These are phyloP conservation scores for Belgica antarctica DNA, from an alignment of 2,888 invertebrate species.

Conservation along the genomic window DNA sequence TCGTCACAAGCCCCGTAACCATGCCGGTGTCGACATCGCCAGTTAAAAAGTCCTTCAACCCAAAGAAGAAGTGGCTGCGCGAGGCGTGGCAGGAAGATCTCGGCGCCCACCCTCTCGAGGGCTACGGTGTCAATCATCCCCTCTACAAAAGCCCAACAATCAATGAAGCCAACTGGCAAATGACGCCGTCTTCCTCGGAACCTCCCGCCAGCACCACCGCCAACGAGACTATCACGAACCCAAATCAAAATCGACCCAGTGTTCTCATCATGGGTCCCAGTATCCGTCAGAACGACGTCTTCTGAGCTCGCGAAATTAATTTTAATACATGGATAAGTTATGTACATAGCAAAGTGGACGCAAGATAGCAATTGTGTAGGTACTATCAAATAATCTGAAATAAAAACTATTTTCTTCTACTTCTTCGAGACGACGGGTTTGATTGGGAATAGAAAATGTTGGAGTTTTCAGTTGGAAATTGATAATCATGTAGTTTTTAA, in stretches of 20 bases:
- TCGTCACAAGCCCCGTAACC: background rate
- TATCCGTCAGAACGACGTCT: no score
- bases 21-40: slow-evolving; percentile 21
- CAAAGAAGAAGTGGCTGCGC: slow-evolving; percentile 63
- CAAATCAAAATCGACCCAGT: slow-evolving; percentile 46
- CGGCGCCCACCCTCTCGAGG: slow-evolving; percentile 47
- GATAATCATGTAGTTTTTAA: no score
- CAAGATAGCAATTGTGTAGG: slow-evolving; percentile 3
- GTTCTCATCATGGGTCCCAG: slow-evolving; percentile 46
- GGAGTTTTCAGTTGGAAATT: no score
- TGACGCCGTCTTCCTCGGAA: background rate
- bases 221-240: slow-evolving; percentile 29
- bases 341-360: no score
- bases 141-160: slow-evolving; percentile 10
- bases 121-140: slow-evolving; percentile 26
- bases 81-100: slow-evolving; percentile 57
- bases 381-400: slow-evolving; percentile 15
- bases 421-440: no score
- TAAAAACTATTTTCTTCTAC: background rate
- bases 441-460: background rate
- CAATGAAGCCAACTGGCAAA: slow-evolving; percentile 13
- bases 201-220: background rate
- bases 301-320: no score
- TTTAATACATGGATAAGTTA: no score
- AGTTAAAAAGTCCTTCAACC: slow-evolving; percentile 48